These are phyloP conservation scores for Aplodontia rufa DNA, from an alignment of 2,113 vertebrate genomes.

Conservation along the genomic window DNA sequence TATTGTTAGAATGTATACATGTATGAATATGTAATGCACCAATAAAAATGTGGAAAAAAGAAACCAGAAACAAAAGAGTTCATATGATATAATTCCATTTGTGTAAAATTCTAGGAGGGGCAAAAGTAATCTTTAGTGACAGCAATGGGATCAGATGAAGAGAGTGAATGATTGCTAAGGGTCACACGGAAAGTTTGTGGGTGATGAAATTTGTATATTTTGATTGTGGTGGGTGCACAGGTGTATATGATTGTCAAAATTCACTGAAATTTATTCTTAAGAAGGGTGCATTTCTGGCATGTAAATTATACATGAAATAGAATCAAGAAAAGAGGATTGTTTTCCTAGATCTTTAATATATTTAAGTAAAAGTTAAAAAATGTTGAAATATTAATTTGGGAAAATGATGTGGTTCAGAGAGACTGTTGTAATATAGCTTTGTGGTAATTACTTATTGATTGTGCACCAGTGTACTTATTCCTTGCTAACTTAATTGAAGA, in stretches of 20 bases:
- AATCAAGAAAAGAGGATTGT: neutral
- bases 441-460: slow-evolving; percentile 70
- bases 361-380: slow-evolving; percentile 26
- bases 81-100: neutral
- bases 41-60: no score
- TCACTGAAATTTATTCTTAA: neutral
- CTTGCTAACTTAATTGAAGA: slow-evolving; percentile 57
- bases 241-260: neutral
- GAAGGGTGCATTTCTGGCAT: neutral
- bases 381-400: neutral
- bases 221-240: neutral
- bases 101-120: neutral
- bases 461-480: slow-evolving; percentile 29
- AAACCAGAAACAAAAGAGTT: neutral
- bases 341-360: slow-evolving; percentile 16
- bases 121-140: neutral
- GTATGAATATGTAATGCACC: no score
- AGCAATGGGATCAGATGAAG: neutral
- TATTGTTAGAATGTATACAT: no score
- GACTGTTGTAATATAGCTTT: neutral
- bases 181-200: neutral
- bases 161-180: neutral
- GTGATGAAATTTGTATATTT: neutral
- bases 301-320: neutral
- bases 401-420: slow-evolving; percentile 26